Percentiles rank a stretch among this genome's conserved stretches.
Evolutionary conservation across 2,797 vertebrate genomes (phyloP).

Genomic region (Mallotus villosus): DNA sequence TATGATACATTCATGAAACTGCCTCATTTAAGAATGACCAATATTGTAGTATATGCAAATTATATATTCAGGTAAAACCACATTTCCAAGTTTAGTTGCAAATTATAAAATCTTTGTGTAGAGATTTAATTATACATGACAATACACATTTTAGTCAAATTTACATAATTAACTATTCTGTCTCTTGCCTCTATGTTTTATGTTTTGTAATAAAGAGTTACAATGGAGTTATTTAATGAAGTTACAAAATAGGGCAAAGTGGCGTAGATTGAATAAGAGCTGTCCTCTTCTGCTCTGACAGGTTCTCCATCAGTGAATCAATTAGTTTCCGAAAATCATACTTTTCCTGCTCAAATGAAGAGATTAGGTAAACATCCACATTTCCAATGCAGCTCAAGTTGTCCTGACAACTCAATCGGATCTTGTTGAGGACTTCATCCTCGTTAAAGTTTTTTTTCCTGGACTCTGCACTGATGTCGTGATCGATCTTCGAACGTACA

Average conservation of each 20-base stretch:
- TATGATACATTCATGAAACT: background rate
- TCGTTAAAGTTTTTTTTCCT: slow-evolving; percentile 45
- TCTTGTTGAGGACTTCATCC: slow-evolving; percentile 17
- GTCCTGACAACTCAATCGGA: slow-evolving; percentile 25
- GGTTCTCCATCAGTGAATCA: slow-evolving; percentile 23
- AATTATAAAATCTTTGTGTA: too few relatives aligned
- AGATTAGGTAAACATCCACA: slow-evolving; percentile 39
- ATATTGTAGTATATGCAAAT: too few relatives aligned
- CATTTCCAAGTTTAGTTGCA: too few relatives aligned
- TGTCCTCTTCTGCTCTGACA: slow-evolving; percentile 22
- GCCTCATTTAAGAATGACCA: background rate
- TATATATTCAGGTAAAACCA: too few relatives aligned
- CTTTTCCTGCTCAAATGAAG: slow-evolving; percentile 22
- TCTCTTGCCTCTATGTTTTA: too few relatives aligned
- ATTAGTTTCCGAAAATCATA: slow-evolving; percentile 32
- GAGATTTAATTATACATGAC: too few relatives aligned
- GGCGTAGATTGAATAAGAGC: slow-evolving; percentile 33
- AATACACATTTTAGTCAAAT: too few relatives aligned
- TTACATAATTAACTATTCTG: too few relatives aligned
- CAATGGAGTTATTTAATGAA: too few relatives aligned
- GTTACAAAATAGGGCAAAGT: slow-evolving; percentile 19
- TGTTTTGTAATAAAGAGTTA: too few relatives aligned
- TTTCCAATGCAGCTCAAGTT: slow-evolving; percentile 19
- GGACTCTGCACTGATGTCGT: slow-evolving; percentile 30
- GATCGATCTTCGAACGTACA: slow-evolving; percentile 42